phyloP scores from a whole-genome alignment of 2,888 invertebrate species.

The Pristionchus mayeri region DNA sequence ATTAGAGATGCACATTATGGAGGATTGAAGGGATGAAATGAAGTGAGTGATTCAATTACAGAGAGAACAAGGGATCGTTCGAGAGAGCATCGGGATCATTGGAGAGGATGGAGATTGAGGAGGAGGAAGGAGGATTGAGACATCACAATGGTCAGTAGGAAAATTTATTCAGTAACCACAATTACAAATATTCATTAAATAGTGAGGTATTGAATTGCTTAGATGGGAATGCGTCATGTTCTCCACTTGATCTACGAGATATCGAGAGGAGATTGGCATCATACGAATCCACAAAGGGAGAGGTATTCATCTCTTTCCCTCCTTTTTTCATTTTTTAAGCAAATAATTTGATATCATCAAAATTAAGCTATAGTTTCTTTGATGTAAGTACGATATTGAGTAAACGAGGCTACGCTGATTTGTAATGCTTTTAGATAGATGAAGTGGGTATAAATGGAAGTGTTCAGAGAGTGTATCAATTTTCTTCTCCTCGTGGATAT shows the following conservation, averaged over 20 bases:
- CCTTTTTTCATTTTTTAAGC: no score
- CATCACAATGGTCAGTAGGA: no score
- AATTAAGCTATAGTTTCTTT: no score
- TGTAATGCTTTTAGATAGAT: no score
- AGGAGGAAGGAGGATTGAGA: neutral
- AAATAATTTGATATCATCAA: no score
- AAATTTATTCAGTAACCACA: no score
- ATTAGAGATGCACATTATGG: conserved; percentile 35
- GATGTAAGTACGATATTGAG: no score
- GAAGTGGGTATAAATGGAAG: no score
- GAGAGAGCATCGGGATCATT: conserved; percentile 24
- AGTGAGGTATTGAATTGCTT: neutral
- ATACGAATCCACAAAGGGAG: neutral
- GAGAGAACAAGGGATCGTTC: conserved; percentile 2
- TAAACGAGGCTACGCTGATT: no score
- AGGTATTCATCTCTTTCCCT: neutral
- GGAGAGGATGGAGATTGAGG: conserved; percentile 4
- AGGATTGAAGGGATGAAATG: conserved; percentile 3
- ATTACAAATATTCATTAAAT: neutral
- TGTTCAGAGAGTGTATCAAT: conserved; percentile 67
- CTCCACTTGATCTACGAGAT: conserved; percentile 3
- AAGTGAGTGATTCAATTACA: conserved; percentile 5
- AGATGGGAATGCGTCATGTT: neutral
- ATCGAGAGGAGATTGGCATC: neutral
- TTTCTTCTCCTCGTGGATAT: conserved; percentile 69